These are phyloP conservation scores for Dicerorhinus sumatrensis DNA, from an alignment of 2,113 vertebrate genomes.

Conservation along the genomic window DNA sequence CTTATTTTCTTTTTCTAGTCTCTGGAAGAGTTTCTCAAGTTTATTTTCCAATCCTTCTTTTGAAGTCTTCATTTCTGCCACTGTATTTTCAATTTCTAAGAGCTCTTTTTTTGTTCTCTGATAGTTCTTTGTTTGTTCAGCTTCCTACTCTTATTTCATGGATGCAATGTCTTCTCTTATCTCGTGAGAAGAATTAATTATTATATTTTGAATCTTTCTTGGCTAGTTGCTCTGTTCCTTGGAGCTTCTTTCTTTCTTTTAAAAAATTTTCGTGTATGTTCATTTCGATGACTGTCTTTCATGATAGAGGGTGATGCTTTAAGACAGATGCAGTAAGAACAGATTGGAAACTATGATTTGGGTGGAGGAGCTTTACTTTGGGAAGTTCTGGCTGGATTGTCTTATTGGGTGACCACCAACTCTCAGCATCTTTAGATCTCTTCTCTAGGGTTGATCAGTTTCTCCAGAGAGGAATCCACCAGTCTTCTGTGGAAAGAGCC, in stretches of 20 bases:
- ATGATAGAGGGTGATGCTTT: neutral
- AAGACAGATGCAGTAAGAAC: neutral
- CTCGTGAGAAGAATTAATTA: neutral
- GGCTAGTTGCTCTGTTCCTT: neutral
- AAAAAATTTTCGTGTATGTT: neutral
- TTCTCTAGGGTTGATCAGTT: neutral
- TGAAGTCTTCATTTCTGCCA: neutral
- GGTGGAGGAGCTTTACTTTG: neutral
- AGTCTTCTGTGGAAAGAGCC: neutral
- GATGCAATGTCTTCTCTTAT: neutral
- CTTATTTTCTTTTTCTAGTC: slow-evolving; percentile 22
- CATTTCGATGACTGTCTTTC: neutral
- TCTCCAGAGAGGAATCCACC: neutral
- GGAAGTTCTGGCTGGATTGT: neutral
- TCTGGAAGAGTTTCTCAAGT: neutral
- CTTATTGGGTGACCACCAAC: neutral
- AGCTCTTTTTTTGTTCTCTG: neutral
- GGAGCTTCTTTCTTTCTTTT: neutral
- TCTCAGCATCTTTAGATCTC: neutral
- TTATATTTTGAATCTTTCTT: neutral
- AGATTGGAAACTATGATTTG: neutral
- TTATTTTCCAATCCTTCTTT: neutral
- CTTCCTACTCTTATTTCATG: neutral
- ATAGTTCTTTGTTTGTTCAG: neutral
- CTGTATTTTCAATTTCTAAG: slow-evolving; percentile 18